These are phyloP conservation scores for Albula goreensis DNA, from an alignment of 2,113 vertebrate species.

Conservation along the genomic window DNA sequence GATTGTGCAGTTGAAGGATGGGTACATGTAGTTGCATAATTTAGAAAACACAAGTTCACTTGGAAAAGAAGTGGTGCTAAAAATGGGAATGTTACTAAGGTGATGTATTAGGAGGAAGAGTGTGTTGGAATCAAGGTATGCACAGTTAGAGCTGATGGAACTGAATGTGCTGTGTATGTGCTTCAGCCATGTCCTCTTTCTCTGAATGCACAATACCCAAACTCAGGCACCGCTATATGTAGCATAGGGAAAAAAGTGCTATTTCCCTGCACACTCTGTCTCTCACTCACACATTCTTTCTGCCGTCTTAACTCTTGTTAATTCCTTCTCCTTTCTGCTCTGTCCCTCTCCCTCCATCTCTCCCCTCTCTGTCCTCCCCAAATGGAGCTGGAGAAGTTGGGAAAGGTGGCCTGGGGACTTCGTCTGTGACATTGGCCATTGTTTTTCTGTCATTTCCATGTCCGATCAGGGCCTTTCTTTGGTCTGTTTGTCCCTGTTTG, in stretches of 20 bases:
- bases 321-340: not conserved
- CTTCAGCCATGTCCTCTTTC: not conserved
- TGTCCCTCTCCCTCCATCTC: not conserved
- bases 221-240: conserved; percentile 16
- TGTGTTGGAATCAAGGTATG: too few species aligned
- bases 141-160: too few species aligned
- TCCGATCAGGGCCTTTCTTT: too few species aligned
- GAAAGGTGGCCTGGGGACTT: too few species aligned
- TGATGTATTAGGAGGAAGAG: too few species aligned
- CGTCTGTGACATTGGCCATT: too few species aligned
- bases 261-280: not conserved
- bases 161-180: not conserved
- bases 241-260: conserved; percentile 7
- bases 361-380: not conserved
- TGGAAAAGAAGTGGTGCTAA: too few species aligned
- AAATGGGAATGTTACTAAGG: too few species aligned
- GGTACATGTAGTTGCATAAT: too few species aligned
- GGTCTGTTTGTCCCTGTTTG: not conserved
- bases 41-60: not conserved
- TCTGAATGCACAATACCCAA: conserved; percentile 14
- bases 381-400: too few species aligned
- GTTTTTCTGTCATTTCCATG: too few species aligned
- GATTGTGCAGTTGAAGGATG: not conserved
- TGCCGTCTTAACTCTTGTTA: not conserved
- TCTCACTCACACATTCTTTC: not conserved